phyloP scores from a whole-genome alignment of 1,140 invertebrate species.

The Monomorium pharaonis region DNA sequence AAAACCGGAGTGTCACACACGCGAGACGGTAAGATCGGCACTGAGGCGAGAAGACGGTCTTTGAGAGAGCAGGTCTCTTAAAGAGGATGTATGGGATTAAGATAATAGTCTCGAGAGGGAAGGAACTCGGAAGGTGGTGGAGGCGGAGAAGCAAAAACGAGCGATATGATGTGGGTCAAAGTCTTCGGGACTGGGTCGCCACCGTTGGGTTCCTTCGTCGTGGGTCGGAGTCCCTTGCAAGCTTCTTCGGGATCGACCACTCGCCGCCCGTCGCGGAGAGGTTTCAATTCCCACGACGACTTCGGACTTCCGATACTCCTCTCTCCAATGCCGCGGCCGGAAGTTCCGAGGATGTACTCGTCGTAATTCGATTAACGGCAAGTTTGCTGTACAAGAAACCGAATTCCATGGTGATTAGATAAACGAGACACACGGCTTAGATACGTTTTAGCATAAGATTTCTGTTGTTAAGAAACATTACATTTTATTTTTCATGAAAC shows the following conservation, averaged over 20 bases:
- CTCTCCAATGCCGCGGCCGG: conserved; percentile 19
- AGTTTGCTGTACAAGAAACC: neutral
- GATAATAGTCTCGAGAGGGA: conserved; percentile 79
- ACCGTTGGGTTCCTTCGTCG: conserved; percentile 71
- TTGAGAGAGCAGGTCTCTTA: conserved; percentile 72
- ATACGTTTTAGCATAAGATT: neutral
- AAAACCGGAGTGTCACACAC: conserved; percentile 27
- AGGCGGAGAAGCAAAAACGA: conserved; percentile 79
- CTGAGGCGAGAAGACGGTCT: conserved; percentile 17
- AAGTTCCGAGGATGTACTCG: conserved; percentile 31
- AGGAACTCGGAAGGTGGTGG: conserved; percentile 72
- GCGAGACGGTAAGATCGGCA: conserved; percentile 18
- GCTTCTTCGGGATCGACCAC: conserved; percentile 65
- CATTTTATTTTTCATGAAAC: neutral
- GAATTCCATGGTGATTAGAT: neutral
- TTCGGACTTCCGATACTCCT: conserved; percentile 48
- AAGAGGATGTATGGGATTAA: conserved; percentile 82
- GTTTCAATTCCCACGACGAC: conserved; percentile 67
- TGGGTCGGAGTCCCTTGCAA: conserved; percentile 68
- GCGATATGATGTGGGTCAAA: conserved; percentile 83
- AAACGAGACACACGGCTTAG: neutral
- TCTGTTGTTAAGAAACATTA: neutral
- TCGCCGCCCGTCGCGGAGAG: conserved; percentile 42
- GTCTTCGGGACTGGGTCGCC: conserved; percentile 80
- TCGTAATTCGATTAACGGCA: conserved; percentile 37